Evolutionary conservation across 2,888 invertebrate genomes (phyloP).

Genomic region (Neelides folsomi): DNA sequence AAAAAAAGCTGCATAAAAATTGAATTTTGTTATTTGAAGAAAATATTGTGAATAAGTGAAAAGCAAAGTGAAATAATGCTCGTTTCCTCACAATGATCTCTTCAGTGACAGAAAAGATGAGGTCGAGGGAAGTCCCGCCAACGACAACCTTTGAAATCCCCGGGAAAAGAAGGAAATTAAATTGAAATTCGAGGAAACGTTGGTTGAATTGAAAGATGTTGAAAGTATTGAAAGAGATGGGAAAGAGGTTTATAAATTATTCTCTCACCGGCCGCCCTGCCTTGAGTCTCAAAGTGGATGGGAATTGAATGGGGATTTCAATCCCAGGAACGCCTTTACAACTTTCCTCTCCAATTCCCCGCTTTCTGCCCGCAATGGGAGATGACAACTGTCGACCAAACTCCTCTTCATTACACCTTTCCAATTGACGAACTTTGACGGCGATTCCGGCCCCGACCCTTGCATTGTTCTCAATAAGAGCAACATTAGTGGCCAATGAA

Average conservation of each 20-base stretch:
- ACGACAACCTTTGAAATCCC: conserved; percentile 43
- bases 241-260: background rate
- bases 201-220: background rate
- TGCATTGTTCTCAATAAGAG: conserved; percentile 83
- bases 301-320: background rate
- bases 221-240: background rate
- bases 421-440: conserved; percentile 41
- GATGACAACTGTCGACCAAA: background rate
- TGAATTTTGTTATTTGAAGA: no score
- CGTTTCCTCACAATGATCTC: conserved; percentile 50
- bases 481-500: conserved; percentile 68
- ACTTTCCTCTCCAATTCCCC: background rate
- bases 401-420: background rate
- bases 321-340: background rate
- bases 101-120: conserved; percentile 51
- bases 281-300: background rate
- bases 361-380: background rate
- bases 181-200: background rate
- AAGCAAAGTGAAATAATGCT: conserved; percentile 1
- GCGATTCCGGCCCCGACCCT: conserved; percentile 67
- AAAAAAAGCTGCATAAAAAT: no score
- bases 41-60: conserved; percentile 8
- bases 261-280: background rate
- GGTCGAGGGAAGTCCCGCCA: conserved; percentile 66
- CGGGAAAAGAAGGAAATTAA: background rate